phyloP scores from a whole-genome alignment of 2,797 vertebrate species.

The Sebastes hopkinsi region DNA sequence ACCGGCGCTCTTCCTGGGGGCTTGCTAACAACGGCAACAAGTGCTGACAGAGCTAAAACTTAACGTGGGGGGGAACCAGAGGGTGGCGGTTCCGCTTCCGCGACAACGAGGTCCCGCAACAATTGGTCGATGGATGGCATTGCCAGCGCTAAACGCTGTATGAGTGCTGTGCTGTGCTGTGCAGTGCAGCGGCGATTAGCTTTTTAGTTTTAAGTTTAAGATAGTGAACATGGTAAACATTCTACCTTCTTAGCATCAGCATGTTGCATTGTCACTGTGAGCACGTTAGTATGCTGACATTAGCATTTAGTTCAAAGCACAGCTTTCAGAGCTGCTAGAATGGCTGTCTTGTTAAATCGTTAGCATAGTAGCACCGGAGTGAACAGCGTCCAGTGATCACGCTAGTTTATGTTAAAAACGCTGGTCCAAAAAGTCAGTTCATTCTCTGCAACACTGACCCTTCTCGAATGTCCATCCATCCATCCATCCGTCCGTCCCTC shows the following conservation, averaged over 20 bases:
- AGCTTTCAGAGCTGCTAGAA: background rate
- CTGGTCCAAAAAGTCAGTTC: background rate
- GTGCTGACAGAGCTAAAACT: no score
- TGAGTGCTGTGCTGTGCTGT: no score
- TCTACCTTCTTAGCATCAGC: background rate
- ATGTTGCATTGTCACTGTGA: background rate
- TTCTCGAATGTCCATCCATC: background rate
- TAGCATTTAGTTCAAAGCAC: background rate
- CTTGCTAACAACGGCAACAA: no score
- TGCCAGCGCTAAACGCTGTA: no score
- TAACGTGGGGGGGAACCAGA: no score
- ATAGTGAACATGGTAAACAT: background rate
- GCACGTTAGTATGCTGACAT: background rate
- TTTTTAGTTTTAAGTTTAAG: background rate
- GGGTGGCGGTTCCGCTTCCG: no score
- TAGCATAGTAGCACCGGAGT: background rate
- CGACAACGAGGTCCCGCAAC: no score
- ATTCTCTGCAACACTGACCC: background rate
- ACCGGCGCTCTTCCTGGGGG: no score
- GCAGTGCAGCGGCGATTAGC: no score
- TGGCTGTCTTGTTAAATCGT: background rate
- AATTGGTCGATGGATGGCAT: no score
- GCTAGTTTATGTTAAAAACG: background rate
- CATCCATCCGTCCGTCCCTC: background rate
- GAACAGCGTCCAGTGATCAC: background rate